Base-by-base conservation (phyloP, 2,888 invertebrate genomes). In the Tupiocoris notatus region DNA sequence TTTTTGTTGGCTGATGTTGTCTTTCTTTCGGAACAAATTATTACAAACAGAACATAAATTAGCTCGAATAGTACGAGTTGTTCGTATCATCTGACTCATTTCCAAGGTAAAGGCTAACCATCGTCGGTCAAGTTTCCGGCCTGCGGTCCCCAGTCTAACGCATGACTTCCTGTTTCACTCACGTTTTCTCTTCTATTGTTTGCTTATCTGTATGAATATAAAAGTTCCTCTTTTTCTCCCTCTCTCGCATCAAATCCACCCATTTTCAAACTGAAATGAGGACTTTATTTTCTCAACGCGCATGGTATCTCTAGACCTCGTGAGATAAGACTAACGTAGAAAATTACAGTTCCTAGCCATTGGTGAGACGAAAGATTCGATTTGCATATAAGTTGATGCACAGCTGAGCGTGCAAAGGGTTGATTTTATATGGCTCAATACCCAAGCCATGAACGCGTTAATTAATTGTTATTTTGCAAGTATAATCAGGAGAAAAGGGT, bases 41-140 rank as follows among this genome's bases (percentile, higher is more conserved):
- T 22, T 70, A 70, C 70, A 70, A 70, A 70, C 70, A 59, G 70
- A 25, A 70, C 59, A 59, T 70, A 70, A 70, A 70, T 70, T 70
- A 68, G 21, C 9, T 24, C n/a, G 16, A 25, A 18, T 22, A 16
- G 21, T 21, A 62, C 12, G 20, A 18, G 58, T n/a, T n/a, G 39
- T 39, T 39, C 39, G 39, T 39, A 39, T n/a, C n/a, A n/a, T 39
- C 39, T 39, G 39, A 39, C 39, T 39, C 39, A 12, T 39, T 39
- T 3, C 20, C 59, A 21, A 70, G 59, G 70, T 59, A 17, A 59
- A 59, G 58, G 59, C 21, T 23, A 24, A 24, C 9, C 59, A 70
- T 70, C 70, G 57, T 7, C 59, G 70, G 70, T 70, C 70, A 59
- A 70, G 59, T 70, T 70, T 70, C 70, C 70, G 70, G 70, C 22